These are phyloP conservation scores for Malurus splendens DNA, from an alignment of 2,797 vertebrate genomes.

Conservation along the genomic window DNA sequence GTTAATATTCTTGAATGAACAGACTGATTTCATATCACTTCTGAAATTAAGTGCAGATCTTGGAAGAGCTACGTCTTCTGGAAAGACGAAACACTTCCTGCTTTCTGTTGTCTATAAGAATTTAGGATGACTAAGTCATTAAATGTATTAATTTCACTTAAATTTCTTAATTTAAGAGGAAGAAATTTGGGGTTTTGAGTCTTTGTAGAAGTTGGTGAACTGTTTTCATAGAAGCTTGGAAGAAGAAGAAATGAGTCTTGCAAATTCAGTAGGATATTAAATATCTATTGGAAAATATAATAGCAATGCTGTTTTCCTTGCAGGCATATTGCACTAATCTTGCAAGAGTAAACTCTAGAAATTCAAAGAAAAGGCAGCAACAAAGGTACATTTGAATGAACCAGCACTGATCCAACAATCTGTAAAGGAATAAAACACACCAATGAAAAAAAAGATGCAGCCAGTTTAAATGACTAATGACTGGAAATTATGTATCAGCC, in stretches of 20 bases:
- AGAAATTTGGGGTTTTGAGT: neutral
- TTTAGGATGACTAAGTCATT: neutral
- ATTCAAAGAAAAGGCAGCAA: neutral
- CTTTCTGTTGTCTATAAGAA: neutral
- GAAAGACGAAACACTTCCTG: neutral
- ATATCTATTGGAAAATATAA: neutral
- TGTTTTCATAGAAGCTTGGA: neutral
- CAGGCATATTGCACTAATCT: neutral
- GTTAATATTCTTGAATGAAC: neutral
- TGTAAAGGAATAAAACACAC: conserved; percentile 1
- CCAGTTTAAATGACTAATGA: neutral
- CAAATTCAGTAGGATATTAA: neutral
- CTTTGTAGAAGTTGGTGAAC: neutral
- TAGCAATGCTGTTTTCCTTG: neutral
- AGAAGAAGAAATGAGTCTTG: neutral
- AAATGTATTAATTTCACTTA: neutral
- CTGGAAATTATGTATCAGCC: neutral
- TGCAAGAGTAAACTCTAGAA: neutral
- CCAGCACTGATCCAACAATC: neutral
- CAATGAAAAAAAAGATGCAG: neutral
- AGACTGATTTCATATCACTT: neutral
- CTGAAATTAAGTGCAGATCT: neutral
- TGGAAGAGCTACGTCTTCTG: neutral
- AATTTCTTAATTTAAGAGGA: neutral
- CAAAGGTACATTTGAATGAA: neutral